A percentile compares a stretch with the other conserved stretches of the same genome.
phyloP scores from a whole-genome alignment of 2,888 invertebrate genomes.

The Podabrus alpinus region DNA sequence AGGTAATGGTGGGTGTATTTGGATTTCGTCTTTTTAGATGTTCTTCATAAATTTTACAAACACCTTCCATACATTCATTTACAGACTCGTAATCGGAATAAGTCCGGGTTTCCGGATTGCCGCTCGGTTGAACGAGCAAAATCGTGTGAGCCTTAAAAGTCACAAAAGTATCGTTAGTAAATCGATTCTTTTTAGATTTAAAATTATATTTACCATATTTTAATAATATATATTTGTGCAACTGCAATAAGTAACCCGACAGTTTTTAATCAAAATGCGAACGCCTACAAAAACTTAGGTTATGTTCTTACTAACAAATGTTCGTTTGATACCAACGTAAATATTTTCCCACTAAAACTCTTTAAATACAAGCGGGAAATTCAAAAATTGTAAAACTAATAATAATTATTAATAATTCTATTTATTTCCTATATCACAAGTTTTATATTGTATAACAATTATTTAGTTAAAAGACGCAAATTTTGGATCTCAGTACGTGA shows the following conservation, averaged over 20 bases:
- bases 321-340: background rate
- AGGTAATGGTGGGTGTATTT: conserved; percentile 94
- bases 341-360: background rate
- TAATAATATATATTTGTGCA: background rate
- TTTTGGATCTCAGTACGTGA: conserved; percentile 66
- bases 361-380: background rate
- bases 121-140: conserved; percentile 90
- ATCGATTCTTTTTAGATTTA: background rate
- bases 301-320: background rate
- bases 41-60: conserved; percentile 99
- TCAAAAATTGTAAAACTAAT: background rate
- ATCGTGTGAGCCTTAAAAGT: conserved; percentile 85
- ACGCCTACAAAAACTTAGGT: background rate
- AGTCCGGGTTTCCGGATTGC: conserved; percentile 92
- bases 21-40: conserved; percentile 95
- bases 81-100: conserved; percentile 98
- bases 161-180: background rate
- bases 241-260: background rate
- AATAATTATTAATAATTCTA: background rate
- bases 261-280: background rate
- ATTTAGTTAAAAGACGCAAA: conserved; percentile 72
- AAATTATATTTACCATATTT: background rate
- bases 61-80: conserved; percentile 97
- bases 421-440: conserved; percentile 1
- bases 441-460: background rate